Conservation (phyloP, 1,140 invertebrate genomes). For the Pararge aegeria region DNA sequence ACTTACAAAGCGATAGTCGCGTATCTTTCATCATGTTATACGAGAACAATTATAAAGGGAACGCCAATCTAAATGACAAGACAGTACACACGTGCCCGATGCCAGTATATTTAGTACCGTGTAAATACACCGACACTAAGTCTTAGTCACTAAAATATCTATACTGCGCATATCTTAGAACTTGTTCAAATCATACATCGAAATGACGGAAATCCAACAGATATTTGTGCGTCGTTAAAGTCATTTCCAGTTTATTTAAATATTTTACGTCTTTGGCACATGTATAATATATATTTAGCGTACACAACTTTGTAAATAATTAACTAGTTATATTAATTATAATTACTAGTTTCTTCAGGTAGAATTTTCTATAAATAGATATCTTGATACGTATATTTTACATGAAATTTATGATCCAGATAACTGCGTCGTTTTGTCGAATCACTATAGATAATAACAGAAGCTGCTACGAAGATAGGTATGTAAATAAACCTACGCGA, state of each 20-base stretch:
- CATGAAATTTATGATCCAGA: too few species aligned
- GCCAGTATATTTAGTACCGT: conserved; percentile 48
- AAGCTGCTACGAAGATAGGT: too few species aligned
- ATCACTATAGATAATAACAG: too few species aligned
- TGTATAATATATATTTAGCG: conserved; percentile 4
- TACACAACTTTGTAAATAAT: background rate
- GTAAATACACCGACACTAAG: conserved; percentile 26
- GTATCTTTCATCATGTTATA: background rate
- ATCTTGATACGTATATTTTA: too few species aligned
- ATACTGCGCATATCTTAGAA: conserved; percentile 59
- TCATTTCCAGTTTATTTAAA: conserved; percentile 58
- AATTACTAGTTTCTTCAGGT: too few species aligned
- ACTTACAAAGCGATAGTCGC: too few species aligned
- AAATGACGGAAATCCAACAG: conserved; percentile 17
- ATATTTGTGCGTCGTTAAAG: conserved; percentile 42
- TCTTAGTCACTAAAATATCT: conserved; percentile 24
- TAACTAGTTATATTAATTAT: background rate
- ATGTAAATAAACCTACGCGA: too few species aligned
- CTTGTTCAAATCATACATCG: conserved; percentile 32
- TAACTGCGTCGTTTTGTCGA: too few species aligned
- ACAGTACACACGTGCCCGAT: conserved; percentile 53
- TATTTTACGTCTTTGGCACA: conserved; percentile 65
- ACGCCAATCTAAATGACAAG: conserved; percentile 41
- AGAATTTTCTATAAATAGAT: too few species aligned
- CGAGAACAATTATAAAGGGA: conserved; percentile 17